These are phyloP conservation scores for Parazoanthus atlanticus DNA, from an alignment of 92 coral and sea anemone genomes.

Conservation along the genomic window DNA sequence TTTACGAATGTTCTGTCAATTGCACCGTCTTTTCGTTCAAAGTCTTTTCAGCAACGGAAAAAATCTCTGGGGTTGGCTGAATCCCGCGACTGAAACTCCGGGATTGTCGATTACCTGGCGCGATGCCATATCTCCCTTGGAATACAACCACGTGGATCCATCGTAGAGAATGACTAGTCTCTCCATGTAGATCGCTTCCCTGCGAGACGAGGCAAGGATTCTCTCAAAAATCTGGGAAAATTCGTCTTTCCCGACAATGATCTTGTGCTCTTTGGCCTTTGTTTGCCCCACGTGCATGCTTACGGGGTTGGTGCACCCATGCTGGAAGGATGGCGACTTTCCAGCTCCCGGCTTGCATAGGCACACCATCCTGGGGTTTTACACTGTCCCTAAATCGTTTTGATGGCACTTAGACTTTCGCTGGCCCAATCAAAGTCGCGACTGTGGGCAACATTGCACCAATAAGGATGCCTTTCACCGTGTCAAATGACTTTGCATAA, in stretches of 20 bases:
- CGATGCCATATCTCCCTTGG: conserved; percentile 1
- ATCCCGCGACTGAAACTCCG: conserved; percentile 11
- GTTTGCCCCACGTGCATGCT: conserved; percentile 50
- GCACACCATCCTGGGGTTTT: conserved; percentile 47
- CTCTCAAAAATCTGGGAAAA: not conserved
- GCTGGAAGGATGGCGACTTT: conserved; percentile 58
- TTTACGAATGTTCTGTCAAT: conserved; percentile 53
- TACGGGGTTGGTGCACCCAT: conserved; percentile 50
- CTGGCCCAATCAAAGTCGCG: conserved; percentile 28
- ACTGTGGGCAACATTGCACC: conserved; percentile 37
- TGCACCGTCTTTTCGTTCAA: conserved; percentile 56
- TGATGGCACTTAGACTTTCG: conserved; percentile 48
- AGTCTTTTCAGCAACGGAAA: conserved; percentile 39
- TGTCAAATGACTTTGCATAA: conserved; percentile 36
- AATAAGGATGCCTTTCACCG: conserved; percentile 15
- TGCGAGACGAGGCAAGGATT: not conserved
- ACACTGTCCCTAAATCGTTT: conserved; percentile 24
- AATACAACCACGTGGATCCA: conserved; percentile 10
- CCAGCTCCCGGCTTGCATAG: conserved; percentile 56
- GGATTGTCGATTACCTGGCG: conserved; percentile 1
- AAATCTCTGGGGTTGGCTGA: conserved; percentile 26
- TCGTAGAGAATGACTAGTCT: not conserved
- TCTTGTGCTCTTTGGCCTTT: not conserved
- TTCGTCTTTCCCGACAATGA: conserved; percentile 3
- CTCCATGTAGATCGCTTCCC: not conserved